Evolutionary conservation across 2,113 vertebrate species (phyloP).

Genomic region (Hippoglossus stenolepis): DNA sequence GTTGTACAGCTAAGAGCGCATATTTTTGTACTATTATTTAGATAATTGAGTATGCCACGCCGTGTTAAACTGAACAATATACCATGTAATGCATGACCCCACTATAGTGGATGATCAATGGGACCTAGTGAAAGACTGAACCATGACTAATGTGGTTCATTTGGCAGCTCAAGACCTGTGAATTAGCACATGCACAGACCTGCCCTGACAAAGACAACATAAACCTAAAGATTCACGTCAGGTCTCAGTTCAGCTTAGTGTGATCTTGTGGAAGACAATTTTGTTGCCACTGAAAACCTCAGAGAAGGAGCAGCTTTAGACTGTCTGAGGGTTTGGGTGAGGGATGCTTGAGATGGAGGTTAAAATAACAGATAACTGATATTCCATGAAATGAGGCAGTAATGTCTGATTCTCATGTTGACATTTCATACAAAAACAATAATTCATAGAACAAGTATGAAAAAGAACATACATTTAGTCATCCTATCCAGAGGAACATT

Average conservation of each 20-base stretch:
- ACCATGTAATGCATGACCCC: slow-evolving; percentile 23
- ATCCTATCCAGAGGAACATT: too few species aligned
- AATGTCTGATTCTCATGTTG: too few species aligned
- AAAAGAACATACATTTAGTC: too few species aligned
- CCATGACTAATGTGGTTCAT: slow-evolving; percentile 54
- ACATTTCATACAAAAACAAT: too few species aligned
- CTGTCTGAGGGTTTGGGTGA: too few species aligned
- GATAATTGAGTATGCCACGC: background rate
- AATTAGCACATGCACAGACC: slow-evolving; percentile 39
- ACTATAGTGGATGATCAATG: slow-evolving; percentile 53
- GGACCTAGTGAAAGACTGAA: slow-evolving; percentile 16
- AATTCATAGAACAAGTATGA: too few species aligned
- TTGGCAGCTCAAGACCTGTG: slow-evolving; percentile 28
- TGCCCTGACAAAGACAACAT: slow-evolving; percentile 11
- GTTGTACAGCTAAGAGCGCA: background rate
- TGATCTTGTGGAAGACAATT: slow-evolving; percentile 2
- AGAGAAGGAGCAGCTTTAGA: too few species aligned
- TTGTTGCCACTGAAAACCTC: too few species aligned
- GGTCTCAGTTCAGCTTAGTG: slow-evolving; percentile 16
- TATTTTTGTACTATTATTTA: background rate
- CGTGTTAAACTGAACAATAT: slow-evolving; percentile 21
- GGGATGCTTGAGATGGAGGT: too few species aligned
- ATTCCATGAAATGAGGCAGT: too few species aligned
- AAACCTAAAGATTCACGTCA: slow-evolving; percentile 30
- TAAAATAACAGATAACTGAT: too few species aligned